A percentile compares a stretch with the other conserved stretches of the same genome.
phyloP scores from a whole-genome alignment of 1,140 invertebrate species.

The Cyclina sinensis region DNA sequence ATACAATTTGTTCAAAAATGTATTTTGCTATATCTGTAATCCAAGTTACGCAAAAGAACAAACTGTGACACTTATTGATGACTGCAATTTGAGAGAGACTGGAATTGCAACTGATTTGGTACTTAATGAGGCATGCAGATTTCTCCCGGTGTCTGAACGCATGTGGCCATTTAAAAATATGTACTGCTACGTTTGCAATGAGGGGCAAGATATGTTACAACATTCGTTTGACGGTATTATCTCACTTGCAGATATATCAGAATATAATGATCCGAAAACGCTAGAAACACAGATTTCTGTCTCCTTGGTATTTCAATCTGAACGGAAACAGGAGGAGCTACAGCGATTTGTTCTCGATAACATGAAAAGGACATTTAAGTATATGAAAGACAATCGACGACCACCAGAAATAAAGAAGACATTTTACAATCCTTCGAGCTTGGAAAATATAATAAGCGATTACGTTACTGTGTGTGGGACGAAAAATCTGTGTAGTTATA shows the following conservation, averaged over 20 bases:
- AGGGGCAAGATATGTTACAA: background rate
- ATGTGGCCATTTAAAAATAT: slow-evolving; percentile 32
- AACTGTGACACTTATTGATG: background rate
- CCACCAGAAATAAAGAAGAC: background rate
- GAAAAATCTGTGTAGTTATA: background rate
- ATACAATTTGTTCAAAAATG: slow-evolving; percentile 15
- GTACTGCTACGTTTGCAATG: slow-evolving; percentile 11
- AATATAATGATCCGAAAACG: background rate
- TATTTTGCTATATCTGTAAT: slow-evolving; percentile 49
- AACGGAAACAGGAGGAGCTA: background rate
- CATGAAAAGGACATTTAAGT: background rate
- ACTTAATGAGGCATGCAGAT: background rate
- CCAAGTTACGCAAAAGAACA: slow-evolving; percentile 1
- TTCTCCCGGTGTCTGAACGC: background rate
- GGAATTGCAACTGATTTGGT: too few relatives aligned
- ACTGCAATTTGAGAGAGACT: background rate
- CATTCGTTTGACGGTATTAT: too few relatives aligned
- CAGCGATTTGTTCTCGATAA: background rate
- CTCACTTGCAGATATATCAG: background rate
- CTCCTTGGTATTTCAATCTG: background rate
- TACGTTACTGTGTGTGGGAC: background rate
- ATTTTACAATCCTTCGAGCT: too few relatives aligned
- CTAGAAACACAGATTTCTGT: background rate
- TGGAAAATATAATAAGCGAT: background rate
- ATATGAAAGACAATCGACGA: too few relatives aligned